Evolutionary conservation across 2,113 vertebrate genomes (phyloP), one percentile per base, ranked within the genome.

Genomic region (Mastomys natalensis): DNA sequence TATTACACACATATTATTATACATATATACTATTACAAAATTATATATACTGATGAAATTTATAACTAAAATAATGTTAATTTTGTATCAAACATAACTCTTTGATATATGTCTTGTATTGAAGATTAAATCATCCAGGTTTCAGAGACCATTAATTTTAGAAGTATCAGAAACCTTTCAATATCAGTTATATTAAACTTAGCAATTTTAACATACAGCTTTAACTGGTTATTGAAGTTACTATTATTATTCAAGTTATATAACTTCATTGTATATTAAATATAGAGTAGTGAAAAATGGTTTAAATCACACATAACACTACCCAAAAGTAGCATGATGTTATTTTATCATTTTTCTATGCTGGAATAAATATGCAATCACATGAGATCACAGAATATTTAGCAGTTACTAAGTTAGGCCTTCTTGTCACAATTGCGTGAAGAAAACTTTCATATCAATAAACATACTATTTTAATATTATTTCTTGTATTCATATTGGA

Each of bases 331-430:
- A 93, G 58, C n/a, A 70, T 62, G 12, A 62, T 81, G 48, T 6
- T 24, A 80, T 88, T 91, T 91, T 58, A 66, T 78, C 77, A 93
- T 78, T 89, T 86, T 93, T 70, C 66, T 89, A 80, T n/a, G 24
- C 58, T 93, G 12, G 26, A 45, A 51, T 81, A 77, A 37, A 51
- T 37, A 85, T 11, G 7, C 45, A 85, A 94, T 64, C n/a, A 73
- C 34, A 77, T 43, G 16, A 24, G 29, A 81, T 60, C 43, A 21
- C 31, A 88, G 26, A 87, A 11, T 31, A 70, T 7, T 31, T 62
- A 73, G 8, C 87, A 4, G 60, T 91, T 72, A 48, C 24, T 85
- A 34, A 89, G 1, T 82, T 87, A 37, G 76, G 29, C 74, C 29
- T 76, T 92, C n/a, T 86, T 87, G 43, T 90, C 53, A 90, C 2